Evolutionary conservation across 1,140 invertebrate species (phyloP).

Genomic region (Lordiphosa stackelbergi): DNA sequence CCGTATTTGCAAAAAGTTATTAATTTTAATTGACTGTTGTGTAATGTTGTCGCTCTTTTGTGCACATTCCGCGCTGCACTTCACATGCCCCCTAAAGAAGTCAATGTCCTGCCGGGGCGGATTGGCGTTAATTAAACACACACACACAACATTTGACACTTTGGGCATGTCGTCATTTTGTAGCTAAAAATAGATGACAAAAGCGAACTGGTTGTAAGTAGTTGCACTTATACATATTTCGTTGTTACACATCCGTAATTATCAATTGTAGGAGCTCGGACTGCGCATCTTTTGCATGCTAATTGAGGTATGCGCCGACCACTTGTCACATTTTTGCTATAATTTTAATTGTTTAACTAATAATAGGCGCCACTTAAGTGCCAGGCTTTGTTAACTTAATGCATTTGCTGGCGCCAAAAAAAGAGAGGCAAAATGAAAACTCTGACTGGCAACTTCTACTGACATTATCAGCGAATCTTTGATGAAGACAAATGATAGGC

Average conservation of each 20-base stretch:
- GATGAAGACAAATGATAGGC: constrained; percentile 69
- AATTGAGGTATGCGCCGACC: constrained; percentile 71
- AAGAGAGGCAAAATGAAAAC: constrained; percentile 6
- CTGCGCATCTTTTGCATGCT: constrained; percentile 41
- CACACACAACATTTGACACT: constrained; percentile 39
- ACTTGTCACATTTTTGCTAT: constrained; percentile 71
- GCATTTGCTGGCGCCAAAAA: constrained; percentile 67
- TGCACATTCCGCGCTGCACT: constrained; percentile 52
- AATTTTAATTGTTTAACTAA: constrained; percentile 69
- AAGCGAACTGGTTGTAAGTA: constrained; percentile 16
- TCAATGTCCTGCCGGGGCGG: constrained; percentile 17
- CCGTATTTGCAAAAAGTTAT: constrained; percentile 64
- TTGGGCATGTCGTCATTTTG: constrained; percentile 58
- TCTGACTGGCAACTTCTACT: constrained; percentile 20
- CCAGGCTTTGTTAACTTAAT: constrained; percentile 43
- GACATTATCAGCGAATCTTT: constrained; percentile 66
- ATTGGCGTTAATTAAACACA: constrained; percentile 66
- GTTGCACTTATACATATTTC: constrained; percentile 47
- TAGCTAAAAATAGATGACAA: constrained; percentile 51
- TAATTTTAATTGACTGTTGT: constrained; percentile 75
- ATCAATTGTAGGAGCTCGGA: constrained; percentile 23
- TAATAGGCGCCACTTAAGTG: constrained; percentile 57
- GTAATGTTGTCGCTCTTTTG: constrained; percentile 57
- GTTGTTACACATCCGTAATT: constrained; percentile 44
- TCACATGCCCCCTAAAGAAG: constrained; percentile 44